Conservation (phyloP, 2,113 vertebrate genomes). For the Prochilodus magdalenae region DNA sequence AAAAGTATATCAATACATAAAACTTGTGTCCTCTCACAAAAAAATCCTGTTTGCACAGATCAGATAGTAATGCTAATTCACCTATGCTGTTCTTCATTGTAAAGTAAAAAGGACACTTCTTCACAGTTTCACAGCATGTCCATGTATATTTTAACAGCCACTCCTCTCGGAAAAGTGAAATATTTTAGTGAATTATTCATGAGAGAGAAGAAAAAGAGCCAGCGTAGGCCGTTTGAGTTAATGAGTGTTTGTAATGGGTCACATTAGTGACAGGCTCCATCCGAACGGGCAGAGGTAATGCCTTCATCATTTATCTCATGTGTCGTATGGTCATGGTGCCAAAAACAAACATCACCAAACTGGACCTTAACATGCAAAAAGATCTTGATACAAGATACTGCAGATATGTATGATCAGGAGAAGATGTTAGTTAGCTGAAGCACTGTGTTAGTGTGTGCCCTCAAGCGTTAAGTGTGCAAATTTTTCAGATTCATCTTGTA, state of each 20-base stretch:
- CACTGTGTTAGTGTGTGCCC: constrained; percentile 1
- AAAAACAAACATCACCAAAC: neutral
- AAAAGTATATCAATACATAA: no score
- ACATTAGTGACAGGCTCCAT: neutral
- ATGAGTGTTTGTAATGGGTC: constrained; percentile 32
- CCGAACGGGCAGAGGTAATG: neutral
- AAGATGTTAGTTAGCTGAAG: neutral
- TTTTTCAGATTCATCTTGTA: constrained; percentile 25
- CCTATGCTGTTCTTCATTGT: constrained; percentile 6
- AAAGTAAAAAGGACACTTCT: neutral
- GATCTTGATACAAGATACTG: neutral
- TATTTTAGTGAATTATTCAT: constrained; percentile 44
- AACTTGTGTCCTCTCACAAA: neutral
- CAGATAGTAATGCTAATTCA: neutral
- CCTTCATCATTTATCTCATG: constrained; percentile 9
- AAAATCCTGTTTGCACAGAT: neutral
- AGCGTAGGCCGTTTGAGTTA: constrained; percentile 14
- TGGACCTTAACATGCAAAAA: constrained; percentile 1
- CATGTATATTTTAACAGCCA: constrained; percentile 43
- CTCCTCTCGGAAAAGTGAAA: constrained; percentile 29
- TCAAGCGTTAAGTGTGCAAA: constrained; percentile 11
- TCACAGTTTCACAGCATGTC: constrained; percentile 13
- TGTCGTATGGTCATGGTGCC: neutral
- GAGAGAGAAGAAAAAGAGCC: constrained; percentile 14
- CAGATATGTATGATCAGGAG: neutral